A percentile compares a stretch with the other conserved stretches of the same genome.
Evolutionary conservation across 2,113 vertebrate species (phyloP).

Genomic region (Barbus barbus): DNA sequence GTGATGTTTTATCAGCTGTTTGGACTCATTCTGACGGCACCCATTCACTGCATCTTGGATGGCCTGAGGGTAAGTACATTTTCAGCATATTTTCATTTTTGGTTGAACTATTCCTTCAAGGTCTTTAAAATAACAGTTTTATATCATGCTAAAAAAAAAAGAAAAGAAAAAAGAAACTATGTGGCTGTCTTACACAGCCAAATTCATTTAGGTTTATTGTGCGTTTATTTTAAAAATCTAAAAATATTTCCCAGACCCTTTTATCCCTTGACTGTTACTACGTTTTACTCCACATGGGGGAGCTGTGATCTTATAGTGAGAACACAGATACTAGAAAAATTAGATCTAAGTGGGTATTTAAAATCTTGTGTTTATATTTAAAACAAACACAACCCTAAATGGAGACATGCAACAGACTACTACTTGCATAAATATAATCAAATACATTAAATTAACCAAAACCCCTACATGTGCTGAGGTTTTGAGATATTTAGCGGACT

Average conservation of each 20-base stretch:
- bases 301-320: not conserved
- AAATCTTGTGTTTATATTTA: not conserved
- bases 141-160: not conserved
- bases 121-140: not conserved
- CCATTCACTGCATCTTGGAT: too few relatives aligned
- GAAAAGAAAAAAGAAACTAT: not conserved
- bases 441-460: not conserved
- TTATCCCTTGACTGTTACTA: not conserved
- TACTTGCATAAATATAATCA: not conserved
- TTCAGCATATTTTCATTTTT: not conserved
- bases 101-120: not conserved
- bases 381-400: not conserved
- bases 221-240: too few relatives aligned
- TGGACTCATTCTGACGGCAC: too few relatives aligned
- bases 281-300: conserved; percentile 33
- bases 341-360: not conserved
- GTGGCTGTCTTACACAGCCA: not conserved
- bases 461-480: not conserved
- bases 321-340: not conserved
- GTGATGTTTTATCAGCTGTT: too few relatives aligned
- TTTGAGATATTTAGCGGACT: not conserved
- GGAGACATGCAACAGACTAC: not conserved
- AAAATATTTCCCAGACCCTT: not conserved
- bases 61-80: too few relatives aligned
- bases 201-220: too few relatives aligned